Evolutionary conservation across 2,888 invertebrate species (phyloP).

Genomic region (Agelastica alni): DNA sequence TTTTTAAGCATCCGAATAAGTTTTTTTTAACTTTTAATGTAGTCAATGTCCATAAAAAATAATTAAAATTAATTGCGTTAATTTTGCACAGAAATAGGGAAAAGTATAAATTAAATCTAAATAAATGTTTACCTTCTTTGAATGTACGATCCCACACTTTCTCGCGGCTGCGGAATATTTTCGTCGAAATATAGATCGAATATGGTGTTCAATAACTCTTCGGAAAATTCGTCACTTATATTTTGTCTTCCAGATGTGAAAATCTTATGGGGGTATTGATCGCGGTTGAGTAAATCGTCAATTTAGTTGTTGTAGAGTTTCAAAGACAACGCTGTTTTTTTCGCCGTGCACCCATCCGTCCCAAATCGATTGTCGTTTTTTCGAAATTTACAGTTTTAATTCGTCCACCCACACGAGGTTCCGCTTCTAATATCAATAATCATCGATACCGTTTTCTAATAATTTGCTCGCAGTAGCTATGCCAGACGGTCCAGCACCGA

Average conservation of each 20-base stretch:
- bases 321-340: slow-evolving; percentile 48
- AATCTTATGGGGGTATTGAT: slow-evolving; percentile 4
- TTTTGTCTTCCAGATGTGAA: slow-evolving; percentile 29
- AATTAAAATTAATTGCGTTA: too few relatives aligned
- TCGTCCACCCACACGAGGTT: slow-evolving; percentile 51
- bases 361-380: slow-evolving; percentile 43
- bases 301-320: slow-evolving; percentile 46
- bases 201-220: not conserved
- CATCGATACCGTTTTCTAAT: slow-evolving; percentile 54
- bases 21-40: too few relatives aligned
- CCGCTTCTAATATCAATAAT: slow-evolving; percentile 58
- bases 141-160: not conserved
- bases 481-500: slow-evolving; percentile 30
- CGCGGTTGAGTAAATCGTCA: slow-evolving; percentile 40
- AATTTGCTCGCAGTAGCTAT: slow-evolving; percentile 61
- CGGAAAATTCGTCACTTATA: slow-evolving; percentile 20
- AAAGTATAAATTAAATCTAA: too few relatives aligned
- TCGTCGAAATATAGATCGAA: not conserved
- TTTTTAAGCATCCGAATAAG: too few relatives aligned
- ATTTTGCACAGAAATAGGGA: not conserved
- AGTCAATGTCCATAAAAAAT: too few relatives aligned
- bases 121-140: slow-evolving; percentile 10
- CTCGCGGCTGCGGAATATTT: not conserved
- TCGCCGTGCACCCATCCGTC: slow-evolving; percentile 54
- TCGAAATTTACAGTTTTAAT: slow-evolving; percentile 42